Percentiles rank a stretch among this genome's conserved stretches.
phyloP scores from a whole-genome alignment of 2,888 invertebrate species.

The Drosophila cognata region DNA sequence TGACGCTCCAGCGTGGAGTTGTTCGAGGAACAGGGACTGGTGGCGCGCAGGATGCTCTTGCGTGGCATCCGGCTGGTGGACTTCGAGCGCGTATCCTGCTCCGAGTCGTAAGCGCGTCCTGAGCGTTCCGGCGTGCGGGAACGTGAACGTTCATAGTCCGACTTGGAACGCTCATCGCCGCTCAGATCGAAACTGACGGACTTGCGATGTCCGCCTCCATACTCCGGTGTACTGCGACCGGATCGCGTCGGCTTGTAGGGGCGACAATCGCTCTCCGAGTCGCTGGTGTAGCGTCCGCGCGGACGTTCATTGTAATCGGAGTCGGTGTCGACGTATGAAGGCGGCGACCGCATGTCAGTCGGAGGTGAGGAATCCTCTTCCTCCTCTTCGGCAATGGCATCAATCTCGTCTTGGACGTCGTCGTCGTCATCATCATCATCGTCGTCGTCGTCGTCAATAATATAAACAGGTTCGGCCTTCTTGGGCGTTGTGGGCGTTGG shows the following conservation, averaged over 20 bases:
- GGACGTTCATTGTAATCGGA: slow-evolving; percentile 76
- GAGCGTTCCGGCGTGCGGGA: slow-evolving; percentile 57
- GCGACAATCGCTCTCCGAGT: slow-evolving; percentile 82
- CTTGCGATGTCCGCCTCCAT: slow-evolving; percentile 81
- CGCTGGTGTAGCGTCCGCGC: slow-evolving; percentile 77
- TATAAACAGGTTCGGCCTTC: slow-evolving; percentile 80
- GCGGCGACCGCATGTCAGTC: slow-evolving; percentile 65
- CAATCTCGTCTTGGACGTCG: slow-evolving; percentile 51
- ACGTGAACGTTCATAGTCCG: slow-evolving; percentile 82
- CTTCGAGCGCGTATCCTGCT: slow-evolving; percentile 78
- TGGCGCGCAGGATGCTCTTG: slow-evolving; percentile 83
- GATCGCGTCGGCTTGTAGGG: slow-evolving; percentile 71
- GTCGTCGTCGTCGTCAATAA: slow-evolving; percentile 78
- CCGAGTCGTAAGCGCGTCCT: slow-evolving; percentile 82
- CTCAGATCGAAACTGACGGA: slow-evolving; percentile 85
- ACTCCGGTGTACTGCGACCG: slow-evolving; percentile 83
- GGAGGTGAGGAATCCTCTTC: slow-evolving; percentile 59
- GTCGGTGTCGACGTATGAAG: slow-evolving; percentile 75
- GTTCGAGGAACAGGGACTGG: slow-evolving; percentile 82
- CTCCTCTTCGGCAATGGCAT: slow-evolving; percentile 54
- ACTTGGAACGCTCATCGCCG: slow-evolving; percentile 83
- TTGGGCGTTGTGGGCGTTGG: slow-evolving; percentile 37
- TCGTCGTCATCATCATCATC: slow-evolving; percentile 58
- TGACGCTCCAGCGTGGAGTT: slow-evolving; percentile 81
- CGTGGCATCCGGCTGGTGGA: slow-evolving; percentile 69